Evolutionary conservation across 2,797 vertebrate species (phyloP), one percentile per base, ranked within the genome.

Genomic region (Meda fulgida): DNA sequence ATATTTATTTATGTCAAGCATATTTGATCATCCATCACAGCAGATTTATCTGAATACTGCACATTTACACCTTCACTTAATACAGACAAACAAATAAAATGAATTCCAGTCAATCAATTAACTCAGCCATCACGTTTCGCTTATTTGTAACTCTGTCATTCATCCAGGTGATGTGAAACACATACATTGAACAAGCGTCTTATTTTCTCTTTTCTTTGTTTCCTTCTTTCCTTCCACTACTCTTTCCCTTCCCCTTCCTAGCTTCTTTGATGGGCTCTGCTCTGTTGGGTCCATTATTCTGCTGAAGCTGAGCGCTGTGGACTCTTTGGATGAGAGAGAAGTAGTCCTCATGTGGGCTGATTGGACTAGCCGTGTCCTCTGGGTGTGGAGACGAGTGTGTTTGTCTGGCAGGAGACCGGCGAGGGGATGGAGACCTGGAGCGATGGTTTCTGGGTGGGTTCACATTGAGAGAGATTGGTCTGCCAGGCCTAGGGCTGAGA

Each of bases 291-390:
- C 86, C 80, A 72, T 83, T 78, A 89, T 23, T 87, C 81, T 88
- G 92, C 66, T 93, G 92, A 14, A 92, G 81, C 23, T 94, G 93
- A 53, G 88, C 53, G 34, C 83, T 84, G 77, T 93, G 93, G 87
- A 93, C 89, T 80, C 87, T 94, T 86, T 95, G 93, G 84, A 92
- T 94, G 79, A 93, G 87, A 76, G 92, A 93, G 89, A 94, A 92
- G 87, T 90, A 92, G 84, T 94, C 92, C 10, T 94, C 93, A 5
- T 92, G 89, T 11, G 90, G 88, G 81, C 84, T 84, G 46, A 93
- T 87, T 11, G 80, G 86, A 11, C 77, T n/a, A 16, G 48, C 58
- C 5, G 46, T 38, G 21, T 73, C 31, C 3, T 89, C 78, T 5
- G 2, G 71, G 46, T 81, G 89, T 82, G 92, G 87, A 85, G 93